Evolutionary conservation across 2,113 vertebrate genomes (phyloP).

Genomic region (Perca fluviatilis): DNA sequence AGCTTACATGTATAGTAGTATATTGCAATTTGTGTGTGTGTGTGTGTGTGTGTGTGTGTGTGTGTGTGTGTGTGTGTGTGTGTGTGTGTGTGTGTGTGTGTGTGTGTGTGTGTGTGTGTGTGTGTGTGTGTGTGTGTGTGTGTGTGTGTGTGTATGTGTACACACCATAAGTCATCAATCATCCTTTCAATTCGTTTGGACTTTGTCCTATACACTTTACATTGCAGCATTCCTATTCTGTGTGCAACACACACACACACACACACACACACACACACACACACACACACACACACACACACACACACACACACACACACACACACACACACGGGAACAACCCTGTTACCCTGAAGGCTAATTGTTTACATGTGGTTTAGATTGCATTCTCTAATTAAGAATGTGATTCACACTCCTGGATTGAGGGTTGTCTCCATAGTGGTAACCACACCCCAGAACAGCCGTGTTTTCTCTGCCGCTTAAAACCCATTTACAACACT

Average conservation of each 20-base stretch:
- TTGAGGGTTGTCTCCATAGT: constrained; percentile 67
- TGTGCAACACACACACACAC: not conserved
- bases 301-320: constrained; percentile 8
- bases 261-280: not conserved
- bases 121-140: no score
- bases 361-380: constrained; percentile 76
- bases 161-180: no score
- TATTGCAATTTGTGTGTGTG: no score
- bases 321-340: constrained; percentile 21
- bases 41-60: no score
- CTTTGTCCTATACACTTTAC: no score
- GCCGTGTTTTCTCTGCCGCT: constrained; percentile 39
- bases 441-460: constrained; percentile 66
- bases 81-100: no score
- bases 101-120: no score
- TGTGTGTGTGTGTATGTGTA: no score
- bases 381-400: constrained; percentile 72
- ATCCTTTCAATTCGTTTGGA: no score
- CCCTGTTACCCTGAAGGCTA: constrained; percentile 64
- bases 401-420: constrained; percentile 79
- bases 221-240: constrained; percentile 21
- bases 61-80: no score
- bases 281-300: constrained; percentile 2
- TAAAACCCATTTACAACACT: constrained; percentile 41
- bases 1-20: no score